Conservation (phyloP, 2,888 invertebrate species). For the Mythimna lalbum region DNA sequence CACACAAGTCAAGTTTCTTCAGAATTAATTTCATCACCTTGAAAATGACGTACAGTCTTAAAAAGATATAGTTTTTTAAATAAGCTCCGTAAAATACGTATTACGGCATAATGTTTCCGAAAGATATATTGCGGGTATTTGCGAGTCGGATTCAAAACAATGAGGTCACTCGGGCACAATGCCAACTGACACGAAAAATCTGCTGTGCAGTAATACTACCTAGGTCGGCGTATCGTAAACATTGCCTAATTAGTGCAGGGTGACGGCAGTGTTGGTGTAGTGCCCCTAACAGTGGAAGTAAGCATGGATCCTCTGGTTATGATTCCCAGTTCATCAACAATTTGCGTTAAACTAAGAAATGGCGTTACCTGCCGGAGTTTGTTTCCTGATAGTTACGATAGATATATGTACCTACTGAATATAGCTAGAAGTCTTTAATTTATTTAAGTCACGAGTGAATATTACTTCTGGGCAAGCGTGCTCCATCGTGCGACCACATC, state of each 20-base stretch:
- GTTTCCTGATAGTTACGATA: too few species aligned
- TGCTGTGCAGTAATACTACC: conserved; percentile 36
- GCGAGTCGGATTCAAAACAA: conserved; percentile 47
- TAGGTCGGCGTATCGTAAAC: conserved; percentile 28
- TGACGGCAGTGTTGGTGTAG: background rate
- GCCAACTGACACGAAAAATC: conserved; percentile 52
- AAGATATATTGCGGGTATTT: conserved; percentile 39
- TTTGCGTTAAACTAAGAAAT: too few species aligned
- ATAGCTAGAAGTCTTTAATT: background rate
- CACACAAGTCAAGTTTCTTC: background rate
- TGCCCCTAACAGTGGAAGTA: too few species aligned
- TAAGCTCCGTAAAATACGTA: conserved; percentile 19
- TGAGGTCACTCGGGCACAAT: conserved; percentile 48
- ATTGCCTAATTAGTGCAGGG: conserved; percentile 31
- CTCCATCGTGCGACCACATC: background rate
- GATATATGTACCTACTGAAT: too few species aligned
- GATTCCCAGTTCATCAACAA: background rate
- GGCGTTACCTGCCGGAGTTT: too few species aligned
- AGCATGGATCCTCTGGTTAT: background rate
- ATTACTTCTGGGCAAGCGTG: background rate
- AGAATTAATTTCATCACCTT: background rate
- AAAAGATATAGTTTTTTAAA: conserved; percentile 8
- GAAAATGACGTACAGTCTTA: conserved; percentile 10
- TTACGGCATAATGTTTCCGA: conserved; percentile 45
- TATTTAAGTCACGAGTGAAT: background rate